Percentiles rank a stretch among this genome's conserved stretches.
Evolutionary conservation across 2,888 invertebrate genomes (phyloP).

Genomic region (Andrena hattorfiana): DNA sequence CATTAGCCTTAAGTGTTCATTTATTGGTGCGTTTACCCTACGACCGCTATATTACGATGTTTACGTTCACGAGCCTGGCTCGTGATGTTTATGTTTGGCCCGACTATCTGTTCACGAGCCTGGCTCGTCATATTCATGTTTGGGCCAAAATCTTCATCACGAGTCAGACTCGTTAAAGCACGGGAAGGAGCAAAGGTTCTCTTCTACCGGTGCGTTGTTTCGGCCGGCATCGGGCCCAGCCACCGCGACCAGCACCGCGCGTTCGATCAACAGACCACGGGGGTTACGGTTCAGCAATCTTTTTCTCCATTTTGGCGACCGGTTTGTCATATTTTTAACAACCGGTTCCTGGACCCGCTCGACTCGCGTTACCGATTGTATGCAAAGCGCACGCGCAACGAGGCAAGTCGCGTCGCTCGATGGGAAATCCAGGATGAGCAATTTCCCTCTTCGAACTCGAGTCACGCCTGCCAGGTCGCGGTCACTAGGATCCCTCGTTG

Average conservation of each 20-base stretch:
- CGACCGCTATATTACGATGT: too few relatives aligned
- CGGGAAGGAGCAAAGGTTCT: background rate
- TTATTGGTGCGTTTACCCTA: too few relatives aligned
- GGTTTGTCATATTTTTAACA: conserved; percentile 60
- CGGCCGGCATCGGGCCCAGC: background rate
- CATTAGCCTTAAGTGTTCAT: too few relatives aligned
- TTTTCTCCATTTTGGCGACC: conserved; percentile 56
- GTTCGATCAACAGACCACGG: conserved; percentile 17
- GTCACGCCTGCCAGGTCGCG: background rate
- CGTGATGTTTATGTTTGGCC: too few relatives aligned
- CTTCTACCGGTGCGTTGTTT: background rate
- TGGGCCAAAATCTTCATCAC: too few relatives aligned
- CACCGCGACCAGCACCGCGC: background rate
- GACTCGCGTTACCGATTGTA: conserved; percentile 51
- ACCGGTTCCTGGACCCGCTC: conserved; percentile 46
- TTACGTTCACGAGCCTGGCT: too few relatives aligned
- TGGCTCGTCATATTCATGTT: too few relatives aligned
- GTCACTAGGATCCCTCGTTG: background rate
- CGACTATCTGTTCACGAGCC: too few relatives aligned
- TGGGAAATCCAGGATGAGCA: background rate
- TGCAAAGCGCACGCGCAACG: conserved; percentile 43
- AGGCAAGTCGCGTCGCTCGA: background rate
- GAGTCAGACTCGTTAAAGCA: too few relatives aligned
- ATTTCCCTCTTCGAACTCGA: background rate
- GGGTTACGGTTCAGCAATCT: conserved; percentile 45